Conservation (phyloP, 2,113 vertebrate species). For the Caretta caretta region DNA sequence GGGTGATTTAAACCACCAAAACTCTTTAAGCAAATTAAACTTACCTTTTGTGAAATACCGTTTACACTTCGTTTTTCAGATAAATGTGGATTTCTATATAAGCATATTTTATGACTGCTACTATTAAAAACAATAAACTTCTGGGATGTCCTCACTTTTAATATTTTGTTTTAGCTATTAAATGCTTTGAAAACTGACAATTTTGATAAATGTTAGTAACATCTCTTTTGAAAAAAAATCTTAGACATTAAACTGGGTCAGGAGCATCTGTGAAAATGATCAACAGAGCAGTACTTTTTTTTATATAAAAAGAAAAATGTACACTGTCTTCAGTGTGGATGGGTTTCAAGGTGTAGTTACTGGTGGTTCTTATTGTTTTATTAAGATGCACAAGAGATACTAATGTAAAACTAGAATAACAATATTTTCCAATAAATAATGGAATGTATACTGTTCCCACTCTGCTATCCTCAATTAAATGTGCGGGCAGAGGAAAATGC, state of each 20-base stretch:
- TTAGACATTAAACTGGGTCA: not conserved
- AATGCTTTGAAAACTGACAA: not conserved
- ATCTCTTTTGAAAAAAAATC: not conserved
- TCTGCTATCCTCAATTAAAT: not conserved
- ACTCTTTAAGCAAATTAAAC: slow-evolving; percentile 70
- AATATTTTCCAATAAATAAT: not conserved
- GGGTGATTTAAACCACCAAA: slow-evolving; percentile 53
- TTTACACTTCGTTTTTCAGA: slow-evolving; percentile 73
- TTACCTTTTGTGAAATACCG: slow-evolving; percentile 70
- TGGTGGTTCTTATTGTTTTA: not conserved
- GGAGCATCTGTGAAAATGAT: not conserved
- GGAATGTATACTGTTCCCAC: not conserved
- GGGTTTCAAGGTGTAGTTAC: not conserved
- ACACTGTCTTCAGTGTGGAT: not conserved
- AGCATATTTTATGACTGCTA: slow-evolving; percentile 79
- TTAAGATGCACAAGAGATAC: not conserved
- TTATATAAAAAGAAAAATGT: not conserved
- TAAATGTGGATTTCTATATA: slow-evolving; percentile 77
- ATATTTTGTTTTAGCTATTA: slow-evolving; percentile 25
- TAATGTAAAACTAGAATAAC: not conserved
- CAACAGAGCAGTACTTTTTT: not conserved
- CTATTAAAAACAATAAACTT: slow-evolving; percentile 60
- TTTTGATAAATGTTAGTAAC: slow-evolving; percentile 30
- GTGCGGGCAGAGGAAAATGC: not conserved
- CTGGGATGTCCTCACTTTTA: slow-evolving; percentile 28